Base-by-base conservation (phyloP, 2,888 invertebrate species). In the Drosophila glabriapex region DNA sequence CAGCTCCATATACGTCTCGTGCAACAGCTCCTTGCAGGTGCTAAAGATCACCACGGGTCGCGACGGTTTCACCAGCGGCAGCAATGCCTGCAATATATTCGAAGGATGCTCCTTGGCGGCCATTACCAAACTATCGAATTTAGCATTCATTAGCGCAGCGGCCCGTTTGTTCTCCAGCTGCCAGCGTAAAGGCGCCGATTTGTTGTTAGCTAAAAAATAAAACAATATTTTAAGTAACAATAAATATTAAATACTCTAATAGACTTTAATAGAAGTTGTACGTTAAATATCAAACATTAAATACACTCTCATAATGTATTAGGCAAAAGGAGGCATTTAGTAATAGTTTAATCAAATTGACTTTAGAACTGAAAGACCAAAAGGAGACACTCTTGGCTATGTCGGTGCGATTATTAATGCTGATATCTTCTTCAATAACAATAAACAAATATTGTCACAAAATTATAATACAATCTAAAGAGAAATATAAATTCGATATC, bases 21-120 rank as follows among this genome's bases (percentile, higher is more conserved):
- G 95, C 46, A 99, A 94, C 0, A 98, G 96, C 94, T 98, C 98
- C 75, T 96, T 95, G 85, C 96, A 95, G 76, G 95, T 95, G 89
- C 96, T 97, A 93, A 96, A 99, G 37, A 99, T 95, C 0, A 97
- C 97, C 91, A 99, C 95, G 19, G 97, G 97, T 80, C 98, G 94
- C 0, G 98, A 97, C 4, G 96, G 95, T 78, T 96, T 96, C 0
- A 99, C 93, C 93, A 96, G 97, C n/a, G 95, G 94, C 35, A 97
- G 89, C 29, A 99, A 94, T 58, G 95, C 95, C 82, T 96, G 95
- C 31, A 97, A 95, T 76, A 99, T 95, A 83, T 96, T 96, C 12
- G 95, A 93, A 0, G 99, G 98, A 94, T 99, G 97, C 92, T 98
- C 98, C 92, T 96, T 97, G 66, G 96, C 95, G 3, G 96, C 96